phyloP scores from a whole-genome alignment of 1,140 invertebrate genomes.

The Batillaria attramentaria region DNA sequence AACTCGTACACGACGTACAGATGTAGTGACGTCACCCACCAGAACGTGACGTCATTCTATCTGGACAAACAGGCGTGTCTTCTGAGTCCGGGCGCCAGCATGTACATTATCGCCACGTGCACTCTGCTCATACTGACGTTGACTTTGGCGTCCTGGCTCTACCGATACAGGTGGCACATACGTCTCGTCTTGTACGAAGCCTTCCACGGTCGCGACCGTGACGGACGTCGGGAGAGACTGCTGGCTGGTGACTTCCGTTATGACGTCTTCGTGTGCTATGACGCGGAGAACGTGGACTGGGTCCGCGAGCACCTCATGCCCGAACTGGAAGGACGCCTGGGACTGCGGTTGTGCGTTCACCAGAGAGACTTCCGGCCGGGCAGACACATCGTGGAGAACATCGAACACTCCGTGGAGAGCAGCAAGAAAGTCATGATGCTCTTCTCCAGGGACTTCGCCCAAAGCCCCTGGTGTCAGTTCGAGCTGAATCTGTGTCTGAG shows the following conservation, averaged over 20 bases:
- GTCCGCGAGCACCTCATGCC: conserved; percentile 33
- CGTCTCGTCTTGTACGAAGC: conserved; percentile 12
- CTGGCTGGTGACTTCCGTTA: background rate
- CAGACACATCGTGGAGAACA: conserved; percentile 41
- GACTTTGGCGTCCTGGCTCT: background rate
- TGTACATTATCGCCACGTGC: background rate
- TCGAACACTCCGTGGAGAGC: conserved; percentile 35
- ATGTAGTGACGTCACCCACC: background rate
- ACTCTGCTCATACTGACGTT: background rate
- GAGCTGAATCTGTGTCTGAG: too few species aligned
- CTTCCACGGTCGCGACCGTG: too few species aligned
- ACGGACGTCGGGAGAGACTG: background rate
- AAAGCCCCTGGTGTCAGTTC: too few species aligned
- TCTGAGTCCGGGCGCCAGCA: background rate
- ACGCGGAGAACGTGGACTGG: conserved; percentile 32
- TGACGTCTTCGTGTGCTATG: conserved; percentile 44
- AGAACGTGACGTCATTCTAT: background rate
- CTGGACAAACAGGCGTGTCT: conserved; percentile 16
- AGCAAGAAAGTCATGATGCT: too few species aligned
- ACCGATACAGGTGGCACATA: conserved; percentile 18
- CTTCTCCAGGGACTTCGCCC: too few species aligned
- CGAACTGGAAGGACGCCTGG: conserved; percentile 34
- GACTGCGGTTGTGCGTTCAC: conserved; percentile 41
- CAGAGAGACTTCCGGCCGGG: conserved; percentile 41
- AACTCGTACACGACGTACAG: background rate